Base-by-base conservation (phyloP, 2,888 invertebrate species). In the Eupithecia dodoneata region DNA sequence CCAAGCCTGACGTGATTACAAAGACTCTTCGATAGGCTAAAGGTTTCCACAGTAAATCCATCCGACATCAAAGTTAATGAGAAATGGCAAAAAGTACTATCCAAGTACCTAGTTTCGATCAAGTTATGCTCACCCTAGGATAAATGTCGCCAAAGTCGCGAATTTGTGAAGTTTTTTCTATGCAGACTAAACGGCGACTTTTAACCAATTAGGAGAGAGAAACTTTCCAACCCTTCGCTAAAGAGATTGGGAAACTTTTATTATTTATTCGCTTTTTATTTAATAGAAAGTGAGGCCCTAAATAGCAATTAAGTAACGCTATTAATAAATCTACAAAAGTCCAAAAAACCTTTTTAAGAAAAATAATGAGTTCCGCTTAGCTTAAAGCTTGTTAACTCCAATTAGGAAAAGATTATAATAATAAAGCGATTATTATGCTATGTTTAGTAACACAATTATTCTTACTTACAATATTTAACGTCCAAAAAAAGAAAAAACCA, bases 221-320 rank as follows among this genome's bases (percentile, higher is more conserved):
- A 42, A 42, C 42, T 42, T 66, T 42, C 15, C 42, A 42, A 65
- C 65, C 42, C 42, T 66, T 15, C 42, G 6, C 15, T 42, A 15
- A 66, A 7, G 42, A 42, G 66, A 66, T 66, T 71, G 47, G 3
- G 9, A 69, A 45, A 69, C 18, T 69, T 69, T 47, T 69, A 30
- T 45, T 41, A 41, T 13, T 65, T 5, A 41, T 66, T 66, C 13
- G 15, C 66, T 41, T 42, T 42, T 2, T 7, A 18, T 63, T 4
- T 63, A 30, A 30, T 30, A 63, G 10, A 63, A 30, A 63, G 18
- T 10, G 3, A 30, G 4, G 63, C 30, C 4, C 18, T 42, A 66
- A 66, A 66, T 41, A 66, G 42, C 66, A 66, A 41, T 66, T 7
- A 42, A 7, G 42, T 41, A 65, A 59, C 18, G 59, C 18, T 18